Conservation (phyloP, 92 coral and sea anemone genomes). For the Hydrozoanthus gracilis region DNA sequence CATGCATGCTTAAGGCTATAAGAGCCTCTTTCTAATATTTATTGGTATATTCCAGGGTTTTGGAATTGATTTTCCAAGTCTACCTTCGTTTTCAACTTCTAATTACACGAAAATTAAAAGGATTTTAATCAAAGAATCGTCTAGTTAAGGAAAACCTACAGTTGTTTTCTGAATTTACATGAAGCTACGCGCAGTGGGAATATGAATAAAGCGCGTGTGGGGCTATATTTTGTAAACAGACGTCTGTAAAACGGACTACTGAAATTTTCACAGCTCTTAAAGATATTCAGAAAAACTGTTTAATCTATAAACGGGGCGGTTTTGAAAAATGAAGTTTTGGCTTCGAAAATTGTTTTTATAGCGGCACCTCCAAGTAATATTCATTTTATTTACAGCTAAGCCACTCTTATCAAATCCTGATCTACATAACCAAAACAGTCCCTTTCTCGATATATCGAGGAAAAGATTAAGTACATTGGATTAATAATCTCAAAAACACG, state of each 20-base stretch:
- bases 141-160: not conserved
- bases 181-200: not conserved
- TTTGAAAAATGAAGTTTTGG: not conserved
- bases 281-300: not conserved
- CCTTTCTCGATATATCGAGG: not conserved
- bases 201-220: not conserved
- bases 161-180: not conserved
- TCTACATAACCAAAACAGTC: constrained; percentile 27
- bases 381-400: constrained; percentile 17
- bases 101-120: not conserved
- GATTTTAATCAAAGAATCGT: not conserved
- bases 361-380: constrained; percentile 40
- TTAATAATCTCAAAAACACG: not conserved
- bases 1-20: too few species aligned
- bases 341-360: constrained; percentile 33
- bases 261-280: too few species aligned
- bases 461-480: constrained; percentile 22
- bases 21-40: too few species aligned
- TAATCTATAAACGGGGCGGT: not conserved
- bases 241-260: not conserved
- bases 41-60: too few species aligned
- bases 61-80: too few species aligned
- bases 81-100: too few species aligned
- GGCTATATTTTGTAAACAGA: not conserved
- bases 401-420: constrained; percentile 31